Percentiles rank a stretch among this genome's conserved stretches.
These are phyloP conservation scores for Elaphurus davidianus DNA, from an alignment of 2,113 vertebrate genomes.

Conservation along the genomic window DNA sequence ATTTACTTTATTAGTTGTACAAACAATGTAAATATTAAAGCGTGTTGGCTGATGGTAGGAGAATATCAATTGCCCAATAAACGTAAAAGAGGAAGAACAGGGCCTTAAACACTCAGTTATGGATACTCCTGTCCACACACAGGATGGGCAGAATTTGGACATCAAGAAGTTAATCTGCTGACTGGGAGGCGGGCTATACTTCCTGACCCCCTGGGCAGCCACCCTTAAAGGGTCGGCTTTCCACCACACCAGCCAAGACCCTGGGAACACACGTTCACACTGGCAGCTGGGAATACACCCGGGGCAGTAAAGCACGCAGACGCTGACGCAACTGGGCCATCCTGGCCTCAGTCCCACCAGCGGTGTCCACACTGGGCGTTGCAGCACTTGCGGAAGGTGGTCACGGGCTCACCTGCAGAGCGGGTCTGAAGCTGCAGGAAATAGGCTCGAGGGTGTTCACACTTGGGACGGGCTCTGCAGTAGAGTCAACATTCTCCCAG, in stretches of 20 bases:
- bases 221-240: background rate
- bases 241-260: background rate
- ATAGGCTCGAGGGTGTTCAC: conserved; percentile 93
- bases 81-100: background rate
- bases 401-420: conserved; percentile 99
- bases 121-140: background rate
- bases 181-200: background rate
- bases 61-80: background rate
- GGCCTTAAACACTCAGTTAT: background rate
- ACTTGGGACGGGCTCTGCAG: conserved; percentile 95
- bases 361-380: conserved; percentile 90
- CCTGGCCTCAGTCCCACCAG: conserved; percentile 88
- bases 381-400: conserved; percentile 99
- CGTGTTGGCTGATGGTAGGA: background rate
- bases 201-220: background rate
- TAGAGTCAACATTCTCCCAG: no score
- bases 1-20: background rate
- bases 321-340: accelerated
- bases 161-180: background rate
- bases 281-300: no score
- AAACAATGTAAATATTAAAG: background rate
- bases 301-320: background rate
- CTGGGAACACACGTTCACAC: background rate
- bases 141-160: background rate
- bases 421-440: conserved; percentile 99